Evolutionary conservation across 2,888 invertebrate species (phyloP), one percentile per base, ranked within the genome.

Genomic region (Andrena minutula): DNA sequence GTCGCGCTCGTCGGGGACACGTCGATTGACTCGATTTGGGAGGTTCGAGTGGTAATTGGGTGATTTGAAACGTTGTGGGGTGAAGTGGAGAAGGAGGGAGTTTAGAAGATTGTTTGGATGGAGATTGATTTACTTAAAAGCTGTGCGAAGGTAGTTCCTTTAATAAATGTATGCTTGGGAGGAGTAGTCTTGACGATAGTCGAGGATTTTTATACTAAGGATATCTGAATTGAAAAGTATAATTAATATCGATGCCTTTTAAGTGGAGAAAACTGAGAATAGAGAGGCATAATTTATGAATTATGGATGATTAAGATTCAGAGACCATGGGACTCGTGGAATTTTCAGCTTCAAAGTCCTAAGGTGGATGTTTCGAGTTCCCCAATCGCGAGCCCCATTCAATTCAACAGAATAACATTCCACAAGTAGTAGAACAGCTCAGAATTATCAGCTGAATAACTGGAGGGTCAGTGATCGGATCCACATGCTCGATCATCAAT

Each of bases 1-100:
- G 65, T 71, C 49, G 58, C 16, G 56, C 16, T 35, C 53, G 49
- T 82, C 49, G 74, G 49, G 61, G 35, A 58, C 26, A 65, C 23
- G 60, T 69, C 64, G 60, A 70, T 65, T 64, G 41, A 51, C 23
- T 30, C 28, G 20, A 63, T 26, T 47, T 26, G 61, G 26, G 10
- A 63, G n/a, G 20, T 28, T 60, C 20, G 28, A 23, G 12, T 41
- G 12, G 0, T 41, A 79, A 10, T 35, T n/a, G 32, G 2, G 53
- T 3, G 16, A 47, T 3, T 32, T 32, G 6, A 26, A 26, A 10
- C 4, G 10, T 63, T 8, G 12, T 7, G 56, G 20, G 32, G 12
- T 20, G 16, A n/a, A 30, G 12, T 49, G 2, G 1, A n/a, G 20
- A 16, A 6, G 6, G 28, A 2, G n/a, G 28, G 26, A 56, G n/a